Percentiles rank a stretch among this genome's conserved stretches.
Conservation (phyloP, 2,113 vertebrate genomes). For the Otolemur garnettii region DNA sequence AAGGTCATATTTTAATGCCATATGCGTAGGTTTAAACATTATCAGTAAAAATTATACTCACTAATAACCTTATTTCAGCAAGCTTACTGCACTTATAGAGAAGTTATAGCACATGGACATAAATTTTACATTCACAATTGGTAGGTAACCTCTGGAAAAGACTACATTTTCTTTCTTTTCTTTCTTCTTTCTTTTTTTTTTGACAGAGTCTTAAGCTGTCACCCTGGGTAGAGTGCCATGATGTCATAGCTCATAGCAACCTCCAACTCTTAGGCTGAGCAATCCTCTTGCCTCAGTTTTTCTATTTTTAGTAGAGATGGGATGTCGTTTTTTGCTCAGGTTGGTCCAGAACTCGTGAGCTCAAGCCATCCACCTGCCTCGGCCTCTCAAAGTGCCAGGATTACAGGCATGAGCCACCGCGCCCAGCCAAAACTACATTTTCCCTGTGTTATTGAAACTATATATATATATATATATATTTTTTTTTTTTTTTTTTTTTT, state of each 20-base stretch:
- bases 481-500: neutral
- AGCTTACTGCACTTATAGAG: neutral
- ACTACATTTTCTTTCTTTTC: neutral
- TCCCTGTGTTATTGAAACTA: neutral
- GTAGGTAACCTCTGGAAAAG: slow-evolving; percentile 4
- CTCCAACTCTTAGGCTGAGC: no score
- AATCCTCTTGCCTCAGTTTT: no score
- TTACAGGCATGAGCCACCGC: no score
- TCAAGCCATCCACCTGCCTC: no score
- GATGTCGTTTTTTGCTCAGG: no score
- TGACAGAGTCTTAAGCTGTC: no score
- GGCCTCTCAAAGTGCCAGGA: no score
- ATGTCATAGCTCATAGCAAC: no score
- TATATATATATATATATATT: neutral
- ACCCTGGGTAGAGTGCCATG: no score
- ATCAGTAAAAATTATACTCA: slow-evolving; percentile 33
- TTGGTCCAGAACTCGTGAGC: no score
- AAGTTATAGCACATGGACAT: neutral
- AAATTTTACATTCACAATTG: slow-evolving; percentile 20
- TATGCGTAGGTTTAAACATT: slow-evolving; percentile 38
- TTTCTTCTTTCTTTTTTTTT: no score
- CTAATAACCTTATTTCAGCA: slow-evolving; percentile 26
- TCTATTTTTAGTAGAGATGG: no score
- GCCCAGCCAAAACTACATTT: neutral
- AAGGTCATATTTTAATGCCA: slow-evolving; percentile 44